phyloP scores from a whole-genome alignment of 23 tunicate genomes.

The Styela plicata region DNA sequence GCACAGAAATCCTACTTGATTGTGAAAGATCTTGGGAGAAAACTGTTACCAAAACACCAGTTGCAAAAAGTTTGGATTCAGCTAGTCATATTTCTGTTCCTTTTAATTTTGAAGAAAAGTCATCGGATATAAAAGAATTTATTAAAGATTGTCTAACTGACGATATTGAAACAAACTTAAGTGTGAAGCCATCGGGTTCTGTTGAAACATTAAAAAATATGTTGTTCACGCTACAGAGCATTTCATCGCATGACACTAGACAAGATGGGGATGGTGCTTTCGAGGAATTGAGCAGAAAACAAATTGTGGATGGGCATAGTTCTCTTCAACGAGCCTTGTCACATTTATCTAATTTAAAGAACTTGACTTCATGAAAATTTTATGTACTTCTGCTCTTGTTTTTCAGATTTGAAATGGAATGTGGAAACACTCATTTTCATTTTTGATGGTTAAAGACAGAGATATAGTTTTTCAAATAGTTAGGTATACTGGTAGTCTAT shows the following conservation, averaged over 20 bases:
- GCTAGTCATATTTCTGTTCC: not conserved
- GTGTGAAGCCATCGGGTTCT: not conserved
- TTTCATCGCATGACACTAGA: not conserved
- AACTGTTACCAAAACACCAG: not conserved
- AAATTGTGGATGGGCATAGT: not conserved
- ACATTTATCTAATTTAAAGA: not conserved
- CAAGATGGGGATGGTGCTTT: not conserved
- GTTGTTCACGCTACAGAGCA: not conserved
- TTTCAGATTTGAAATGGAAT: no score
- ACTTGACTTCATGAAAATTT: not conserved
- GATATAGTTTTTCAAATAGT: no score
- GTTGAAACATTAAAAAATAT: conserved; percentile 12
- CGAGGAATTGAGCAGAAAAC: not conserved
- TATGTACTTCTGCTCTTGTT: not conserved
- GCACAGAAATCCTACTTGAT: not conserved
- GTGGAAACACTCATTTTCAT: no score
- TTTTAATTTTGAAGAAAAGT: not conserved
- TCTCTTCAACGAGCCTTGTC: not conserved
- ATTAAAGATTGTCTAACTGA: not conserved
- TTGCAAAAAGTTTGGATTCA: not conserved
- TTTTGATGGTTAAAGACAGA: no score
- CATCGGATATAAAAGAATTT: not conserved
- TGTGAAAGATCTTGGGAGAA: not conserved
- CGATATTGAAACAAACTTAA: not conserved
- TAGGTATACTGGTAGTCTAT: no score